Evolutionary conservation across 2,797 vertebrate genomes (phyloP).

Genomic region (Gouania willdenowi): DNA sequence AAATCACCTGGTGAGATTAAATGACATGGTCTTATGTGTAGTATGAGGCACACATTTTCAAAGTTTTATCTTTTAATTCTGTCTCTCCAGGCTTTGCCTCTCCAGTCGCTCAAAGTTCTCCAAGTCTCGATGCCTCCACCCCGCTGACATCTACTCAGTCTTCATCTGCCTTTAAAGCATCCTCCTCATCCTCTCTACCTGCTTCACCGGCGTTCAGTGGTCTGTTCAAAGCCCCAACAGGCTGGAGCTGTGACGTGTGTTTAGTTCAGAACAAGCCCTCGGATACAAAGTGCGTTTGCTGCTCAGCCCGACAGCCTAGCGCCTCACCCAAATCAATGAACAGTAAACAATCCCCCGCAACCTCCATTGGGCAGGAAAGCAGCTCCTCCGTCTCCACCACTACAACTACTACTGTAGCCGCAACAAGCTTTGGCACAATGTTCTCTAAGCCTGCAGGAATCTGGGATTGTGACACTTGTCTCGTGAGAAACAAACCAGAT

Average conservation of each 20-base stretch:
- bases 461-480: constrained; percentile 96
- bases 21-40: too few species aligned
- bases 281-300: constrained; percentile 82
- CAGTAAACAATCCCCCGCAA: constrained; percentile 56
- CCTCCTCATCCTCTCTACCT: too few species aligned
- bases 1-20: constrained; percentile 83
- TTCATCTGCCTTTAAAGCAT: constrained; percentile 54
- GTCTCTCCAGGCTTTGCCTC: constrained; percentile 64
- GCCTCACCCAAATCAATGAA: constrained; percentile 56
- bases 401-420: constrained; percentile 7
- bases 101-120: constrained; percentile 35
- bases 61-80: neutral
- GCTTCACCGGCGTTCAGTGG: constrained; percentile 71
- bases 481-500: constrained; percentile 91
- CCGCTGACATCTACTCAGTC: constrained; percentile 38
- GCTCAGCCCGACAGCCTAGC: constrained; percentile 69
- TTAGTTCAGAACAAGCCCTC: constrained; percentile 79
- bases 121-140: constrained; percentile 18
- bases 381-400: constrained; percentile 5
- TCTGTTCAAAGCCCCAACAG: constrained; percentile 72
- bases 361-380: constrained; percentile 29
- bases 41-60: too few species aligned
- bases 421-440: constrained; percentile 44
- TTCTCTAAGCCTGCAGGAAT: constrained; percentile 80
- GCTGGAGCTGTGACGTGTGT: constrained; percentile 80